Base-by-base conservation (phyloP, 2,888 invertebrate species). In the Habroteleia sp. region DNA sequence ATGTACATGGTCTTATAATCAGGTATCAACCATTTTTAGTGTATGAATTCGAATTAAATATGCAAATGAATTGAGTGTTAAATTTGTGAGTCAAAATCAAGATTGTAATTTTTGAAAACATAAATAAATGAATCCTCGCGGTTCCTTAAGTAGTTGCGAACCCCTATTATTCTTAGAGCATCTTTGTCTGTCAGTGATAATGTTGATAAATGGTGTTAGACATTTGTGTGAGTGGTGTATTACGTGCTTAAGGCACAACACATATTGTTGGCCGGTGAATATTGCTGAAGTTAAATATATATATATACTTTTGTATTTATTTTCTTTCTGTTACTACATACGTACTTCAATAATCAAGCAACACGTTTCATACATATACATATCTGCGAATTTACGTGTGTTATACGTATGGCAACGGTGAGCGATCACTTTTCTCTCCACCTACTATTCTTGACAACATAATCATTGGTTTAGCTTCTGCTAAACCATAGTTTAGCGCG, bases 381-480 rank as follows among this genome's bases (percentile, higher is more conserved):
- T 62, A 75, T 69, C 46, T 33, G 60, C 27, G 48, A 73, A 73
- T 50, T 68, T 65, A 62, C 65, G 65, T 71, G 73, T 68, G 58
- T 69, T 60, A 72, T 76, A 71, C 58, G 76, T 80, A 80, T 77
- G 81, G 81, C 80, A 63, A 54, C 84, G 82, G 85, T 86, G 87
- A 87, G 83, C 84, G 86, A 88, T 86, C 85, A 84, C 83, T 85
- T 84, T 84, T 77, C 84, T 84, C 85, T 84, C 84, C 85, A 85
- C 85, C 85, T 83, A 83, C 82, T 78, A 65, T 71, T 75, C 81
- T 84, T 87, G 88, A 88, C 88, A 88, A 87, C 87, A 87, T 88
- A 88, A 88, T 88, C 87, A 86, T 87, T 82, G 86, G 87, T 87
- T 88, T 85, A 85, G 85, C 85, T 83, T 80, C 81, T 82, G 84